These are phyloP conservation scores for Myotis brandtii DNA, from an alignment of 2,113 vertebrate genomes.

Conservation along the genomic window DNA sequence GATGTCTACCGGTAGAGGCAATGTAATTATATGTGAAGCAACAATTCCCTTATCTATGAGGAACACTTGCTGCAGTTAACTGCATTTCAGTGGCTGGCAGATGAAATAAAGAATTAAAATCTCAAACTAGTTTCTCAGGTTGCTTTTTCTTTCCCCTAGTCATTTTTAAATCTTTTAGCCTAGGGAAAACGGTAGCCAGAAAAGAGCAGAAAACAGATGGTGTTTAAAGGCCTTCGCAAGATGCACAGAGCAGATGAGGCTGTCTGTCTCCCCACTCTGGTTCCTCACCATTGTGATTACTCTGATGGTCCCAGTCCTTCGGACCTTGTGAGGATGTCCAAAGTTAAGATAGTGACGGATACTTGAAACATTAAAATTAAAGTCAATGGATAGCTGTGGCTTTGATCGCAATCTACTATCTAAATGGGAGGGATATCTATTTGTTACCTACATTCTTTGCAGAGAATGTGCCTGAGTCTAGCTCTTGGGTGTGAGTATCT, in stretches of 20 bases:
- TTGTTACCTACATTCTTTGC: background rate
- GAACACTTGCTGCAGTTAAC: conserved; percentile 88
- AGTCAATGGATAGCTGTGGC: background rate
- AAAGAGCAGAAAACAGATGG: conserved; percentile 25
- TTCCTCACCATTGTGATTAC: background rate
- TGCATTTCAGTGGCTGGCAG: conserved; percentile 81
- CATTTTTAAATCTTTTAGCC: conserved; percentile 60
- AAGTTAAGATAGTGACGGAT: background rate
- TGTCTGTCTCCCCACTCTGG: background rate
- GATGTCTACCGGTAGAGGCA: conserved; percentile 77
- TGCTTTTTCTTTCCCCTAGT: background rate
- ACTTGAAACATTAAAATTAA: background rate
- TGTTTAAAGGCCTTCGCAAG: conserved; percentile 24
- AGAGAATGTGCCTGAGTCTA: background rate
- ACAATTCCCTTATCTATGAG: conserved; percentile 89
- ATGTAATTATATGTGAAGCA: conserved; percentile 85
- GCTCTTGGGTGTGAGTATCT: background rate
- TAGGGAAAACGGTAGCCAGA: conserved; percentile 31
- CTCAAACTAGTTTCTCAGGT: conserved; percentile 70
- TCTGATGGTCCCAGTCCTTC: background rate
- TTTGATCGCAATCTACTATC: background rate
- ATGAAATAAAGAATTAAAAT: conserved; percentile 82
- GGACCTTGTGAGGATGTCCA: background rate
- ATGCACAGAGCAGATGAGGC: background rate
- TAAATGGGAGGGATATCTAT: background rate